These are phyloP conservation scores for Lagopus muta DNA, from an alignment of 2,113 vertebrate species.

Conservation along the genomic window DNA sequence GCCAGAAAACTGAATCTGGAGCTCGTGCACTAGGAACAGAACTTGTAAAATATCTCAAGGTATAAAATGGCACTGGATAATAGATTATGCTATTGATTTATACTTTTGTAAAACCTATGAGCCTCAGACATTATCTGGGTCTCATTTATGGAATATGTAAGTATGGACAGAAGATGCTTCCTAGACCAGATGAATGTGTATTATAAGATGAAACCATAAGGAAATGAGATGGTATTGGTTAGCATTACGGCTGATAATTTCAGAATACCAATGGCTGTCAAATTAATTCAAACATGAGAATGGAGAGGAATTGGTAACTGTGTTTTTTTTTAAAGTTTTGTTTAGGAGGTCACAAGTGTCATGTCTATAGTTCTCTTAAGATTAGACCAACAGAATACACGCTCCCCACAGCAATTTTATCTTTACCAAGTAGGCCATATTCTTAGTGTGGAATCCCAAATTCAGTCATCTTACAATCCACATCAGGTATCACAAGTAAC, in stretches of 20 bases:
- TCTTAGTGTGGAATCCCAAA: background rate
- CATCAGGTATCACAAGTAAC: background rate
- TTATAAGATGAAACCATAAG: background rate
- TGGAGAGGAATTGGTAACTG: background rate
- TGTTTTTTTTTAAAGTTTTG: background rate
- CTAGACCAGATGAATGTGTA: background rate
- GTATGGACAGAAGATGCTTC: background rate
- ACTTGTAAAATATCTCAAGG: conserved; percentile 98
- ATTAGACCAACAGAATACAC: background rate
- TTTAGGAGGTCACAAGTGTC: background rate
- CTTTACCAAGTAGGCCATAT: background rate
- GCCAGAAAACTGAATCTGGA: conserved; percentile 85
- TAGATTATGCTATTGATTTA: background rate
- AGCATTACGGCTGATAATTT: background rate
- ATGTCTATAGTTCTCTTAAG: background rate
- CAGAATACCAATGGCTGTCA: background rate
- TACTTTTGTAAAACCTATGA: background rate
- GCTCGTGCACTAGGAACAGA: conserved; percentile 86
- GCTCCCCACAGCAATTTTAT: background rate
- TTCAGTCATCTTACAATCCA: background rate
- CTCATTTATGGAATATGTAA: background rate
- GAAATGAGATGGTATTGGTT: background rate
- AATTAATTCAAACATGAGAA: background rate
- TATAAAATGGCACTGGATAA: conserved; percentile 67
- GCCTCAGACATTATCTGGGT: background rate